Conservation (phyloP, 92 coral and sea anemone species). For the Palythoa grandiflora region DNA sequence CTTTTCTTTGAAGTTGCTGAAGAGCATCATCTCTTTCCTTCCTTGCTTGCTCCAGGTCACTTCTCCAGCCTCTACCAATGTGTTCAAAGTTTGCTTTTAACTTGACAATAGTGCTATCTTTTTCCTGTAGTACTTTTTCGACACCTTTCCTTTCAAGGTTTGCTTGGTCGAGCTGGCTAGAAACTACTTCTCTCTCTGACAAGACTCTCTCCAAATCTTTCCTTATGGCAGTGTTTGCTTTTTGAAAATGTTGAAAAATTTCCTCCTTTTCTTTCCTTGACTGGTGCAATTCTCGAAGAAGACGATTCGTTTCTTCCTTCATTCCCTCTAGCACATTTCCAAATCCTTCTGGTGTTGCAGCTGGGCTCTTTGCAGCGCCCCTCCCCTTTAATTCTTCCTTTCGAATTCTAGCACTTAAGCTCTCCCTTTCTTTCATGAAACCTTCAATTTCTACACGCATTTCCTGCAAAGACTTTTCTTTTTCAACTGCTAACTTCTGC, state of each 20-base stretch:
- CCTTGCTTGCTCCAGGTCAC: constrained; percentile 85
- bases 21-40: constrained; percentile 76
- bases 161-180: constrained; percentile 71
- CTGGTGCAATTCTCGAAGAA: constrained; percentile 75
- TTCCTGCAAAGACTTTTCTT: constrained; percentile 79
- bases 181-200: constrained; percentile 74
- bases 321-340: constrained; percentile 76
- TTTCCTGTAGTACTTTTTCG: constrained; percentile 71
- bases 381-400: constrained; percentile 35
- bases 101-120: constrained; percentile 78
- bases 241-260: constrained; percentile 79
- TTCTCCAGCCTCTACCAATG: constrained; percentile 94
- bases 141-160: constrained; percentile 74
- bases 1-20: constrained; percentile 38
- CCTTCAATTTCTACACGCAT: constrained; percentile 79
- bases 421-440: constrained; percentile 82
- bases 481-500: constrained; percentile 74
- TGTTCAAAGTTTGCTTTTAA: constrained; percentile 91
- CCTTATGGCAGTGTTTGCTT: constrained; percentile 68
- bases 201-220: constrained; percentile 82
- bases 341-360: constrained; percentile 68
- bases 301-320: constrained; percentile 79
- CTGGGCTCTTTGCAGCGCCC: constrained; percentile 46
- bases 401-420: constrained; percentile 68
- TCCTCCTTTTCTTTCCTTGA: constrained; percentile 85